Evolutionary conservation across 1,140 invertebrate species (phyloP).

Genomic region (Conus betulinus): DNA sequence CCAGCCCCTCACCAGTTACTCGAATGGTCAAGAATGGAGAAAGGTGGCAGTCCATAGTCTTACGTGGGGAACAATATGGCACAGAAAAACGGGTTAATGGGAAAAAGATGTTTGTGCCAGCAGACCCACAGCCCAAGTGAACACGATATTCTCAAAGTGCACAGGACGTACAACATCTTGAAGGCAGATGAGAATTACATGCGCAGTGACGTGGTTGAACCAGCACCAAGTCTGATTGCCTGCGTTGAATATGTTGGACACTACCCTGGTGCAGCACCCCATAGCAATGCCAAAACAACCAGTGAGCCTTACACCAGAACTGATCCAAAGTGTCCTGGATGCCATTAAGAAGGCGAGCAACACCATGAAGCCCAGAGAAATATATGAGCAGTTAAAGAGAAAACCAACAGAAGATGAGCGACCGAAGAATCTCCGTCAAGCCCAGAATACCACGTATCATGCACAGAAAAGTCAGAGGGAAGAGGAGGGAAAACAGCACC

Average conservation of each 20-base stretch:
- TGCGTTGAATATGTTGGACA: constrained; percentile 30
- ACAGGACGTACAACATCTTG: constrained; percentile 21
- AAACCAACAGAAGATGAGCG: no score
- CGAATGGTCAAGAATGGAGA: neutral
- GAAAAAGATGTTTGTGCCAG: constrained; percentile 17
- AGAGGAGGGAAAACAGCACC: neutral
- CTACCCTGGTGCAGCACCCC: neutral
- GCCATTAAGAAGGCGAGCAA: neutral
- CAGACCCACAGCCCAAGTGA: constrained; percentile 32
- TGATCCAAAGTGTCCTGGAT: neutral
- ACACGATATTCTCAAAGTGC: constrained; percentile 18
- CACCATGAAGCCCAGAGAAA: no score
- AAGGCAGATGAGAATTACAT: constrained; percentile 25
- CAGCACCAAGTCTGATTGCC: neutral
- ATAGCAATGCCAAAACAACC: constrained; percentile 17
- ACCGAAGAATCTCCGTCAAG: no score
- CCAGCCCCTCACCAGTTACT: neutral
- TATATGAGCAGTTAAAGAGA: no score
- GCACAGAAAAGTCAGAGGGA: no score
- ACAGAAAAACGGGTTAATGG: neutral
- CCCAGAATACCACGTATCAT: no score
- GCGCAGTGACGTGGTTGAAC: constrained; percentile 29
- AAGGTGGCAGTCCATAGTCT: constrained; percentile 3
- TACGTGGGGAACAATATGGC: constrained; percentile 3
- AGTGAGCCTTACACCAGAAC: neutral